A percentile compares a stretch with the other conserved stretches of the same genome.
Evolutionary conservation across 2,797 vertebrate species (phyloP).

Genomic region (Neosilurus mollespiculum): DNA sequence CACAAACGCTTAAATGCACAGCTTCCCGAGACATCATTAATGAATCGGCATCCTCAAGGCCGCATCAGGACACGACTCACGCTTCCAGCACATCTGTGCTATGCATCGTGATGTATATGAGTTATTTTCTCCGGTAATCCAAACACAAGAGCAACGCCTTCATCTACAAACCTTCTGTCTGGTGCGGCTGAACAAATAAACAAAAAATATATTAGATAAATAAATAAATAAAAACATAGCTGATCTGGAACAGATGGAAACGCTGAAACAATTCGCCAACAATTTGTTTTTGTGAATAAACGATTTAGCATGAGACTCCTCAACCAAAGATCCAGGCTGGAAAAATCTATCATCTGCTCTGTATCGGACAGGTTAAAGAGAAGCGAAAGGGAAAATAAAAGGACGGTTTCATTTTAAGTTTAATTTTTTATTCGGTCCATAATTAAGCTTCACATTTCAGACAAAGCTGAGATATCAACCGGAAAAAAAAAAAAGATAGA

Average conservation of each 20-base stretch:
- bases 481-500: neutral
- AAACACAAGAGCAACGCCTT: slow-evolving; percentile 13
- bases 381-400: neutral
- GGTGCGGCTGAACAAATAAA: slow-evolving; percentile 42
- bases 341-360: neutral
- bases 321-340: neutral
- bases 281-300: neutral
- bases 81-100: slow-evolving; percentile 40
- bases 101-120: slow-evolving; percentile 46
- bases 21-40: neutral
- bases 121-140: slow-evolving; percentile 47
- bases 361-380: neutral
- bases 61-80: slow-evolving; percentile 44
- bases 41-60: slow-evolving; percentile 16
- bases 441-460: neutral
- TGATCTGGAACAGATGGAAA: slow-evolving; percentile 43
- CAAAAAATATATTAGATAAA: neutral
- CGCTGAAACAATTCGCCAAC: neutral
- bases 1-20: slow-evolving; percentile 17
- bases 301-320: neutral
- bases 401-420: neutral
- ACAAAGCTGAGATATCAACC: too few relatives aligned
- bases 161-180: slow-evolving; percentile 13
- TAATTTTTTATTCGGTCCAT: neutral
- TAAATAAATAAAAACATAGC: neutral